A percentile compares a stretch with the other conserved stretches of the same genome.
phyloP scores from a whole-genome alignment of 2,113 vertebrate species.

The Sarotherodon lohbergeri region DNA sequence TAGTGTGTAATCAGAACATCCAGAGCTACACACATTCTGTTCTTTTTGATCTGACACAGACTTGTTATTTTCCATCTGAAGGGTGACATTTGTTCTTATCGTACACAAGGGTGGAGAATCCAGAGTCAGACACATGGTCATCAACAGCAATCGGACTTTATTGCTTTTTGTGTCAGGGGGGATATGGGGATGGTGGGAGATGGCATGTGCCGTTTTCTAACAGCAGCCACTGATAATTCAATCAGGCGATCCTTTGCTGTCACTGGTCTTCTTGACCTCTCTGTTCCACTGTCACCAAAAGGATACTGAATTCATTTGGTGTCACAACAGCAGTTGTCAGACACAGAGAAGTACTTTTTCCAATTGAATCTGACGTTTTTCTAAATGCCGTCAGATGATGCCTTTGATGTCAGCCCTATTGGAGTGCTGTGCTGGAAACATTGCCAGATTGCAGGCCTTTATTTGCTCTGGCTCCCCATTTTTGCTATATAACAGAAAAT shows the following conservation, averaged over 20 bases:
- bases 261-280: constrained; percentile 34
- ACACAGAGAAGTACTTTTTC: constrained; percentile 5
- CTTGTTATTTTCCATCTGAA: background rate
- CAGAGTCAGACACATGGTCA: background rate
- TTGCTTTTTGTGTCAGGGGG: background rate
- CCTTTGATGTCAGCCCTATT: constrained; percentile 5
- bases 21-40: background rate
- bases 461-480: background rate
- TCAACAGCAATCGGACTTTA: constrained; percentile 12
- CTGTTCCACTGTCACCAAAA: constrained; percentile 24
- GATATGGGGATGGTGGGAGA: background rate
- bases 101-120: background rate
- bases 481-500: background rate
- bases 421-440: background rate
- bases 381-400: background rate
- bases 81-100: background rate
- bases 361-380: constrained; percentile 30
- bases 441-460: background rate
- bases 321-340: constrained; percentile 31
- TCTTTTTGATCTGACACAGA: background rate
- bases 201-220: background rate
- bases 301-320: constrained; percentile 28
- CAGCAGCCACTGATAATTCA: constrained; percentile 34
- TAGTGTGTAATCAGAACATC: background rate
- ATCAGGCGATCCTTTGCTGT: constrained; percentile 20